These are phyloP conservation scores for Actenoides hombroni DNA, from an alignment of 2,113 vertebrate species.

Conservation along the genomic window DNA sequence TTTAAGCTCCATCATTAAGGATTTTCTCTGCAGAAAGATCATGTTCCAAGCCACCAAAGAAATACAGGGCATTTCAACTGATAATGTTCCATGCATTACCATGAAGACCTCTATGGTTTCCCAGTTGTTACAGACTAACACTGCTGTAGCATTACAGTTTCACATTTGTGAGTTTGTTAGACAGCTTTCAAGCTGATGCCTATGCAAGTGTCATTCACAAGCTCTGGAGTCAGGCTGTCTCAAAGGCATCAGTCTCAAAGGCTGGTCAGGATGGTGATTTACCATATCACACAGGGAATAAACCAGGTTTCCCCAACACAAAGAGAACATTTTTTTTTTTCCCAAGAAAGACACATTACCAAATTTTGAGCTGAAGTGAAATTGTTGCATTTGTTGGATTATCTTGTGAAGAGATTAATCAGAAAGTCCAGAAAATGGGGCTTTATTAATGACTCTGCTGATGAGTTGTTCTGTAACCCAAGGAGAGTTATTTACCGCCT, in stretches of 20 bases:
- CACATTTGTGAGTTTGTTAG: background rate
- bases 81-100: background rate
- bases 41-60: background rate
- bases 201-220: background rate
- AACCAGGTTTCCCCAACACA: constrained; percentile 13
- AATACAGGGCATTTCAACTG: background rate
- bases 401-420: background rate
- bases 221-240: background rate
- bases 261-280: background rate
- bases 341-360: background rate
- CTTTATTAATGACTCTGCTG: background rate
- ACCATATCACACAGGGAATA: background rate
- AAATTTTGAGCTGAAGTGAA: background rate
- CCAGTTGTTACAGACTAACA: constrained; percentile 32
- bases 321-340: background rate
- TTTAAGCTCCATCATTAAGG: background rate
- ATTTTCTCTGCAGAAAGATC: background rate
- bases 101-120: background rate
- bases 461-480: background rate
- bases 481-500: background rate
- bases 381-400: background rate
- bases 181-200: background rate
- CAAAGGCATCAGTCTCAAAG: background rate
- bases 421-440: background rate
- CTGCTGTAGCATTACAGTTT: background rate